Conservation (phyloP, 2,113 vertebrate species). For the Pseudonaja textilis region DNA sequence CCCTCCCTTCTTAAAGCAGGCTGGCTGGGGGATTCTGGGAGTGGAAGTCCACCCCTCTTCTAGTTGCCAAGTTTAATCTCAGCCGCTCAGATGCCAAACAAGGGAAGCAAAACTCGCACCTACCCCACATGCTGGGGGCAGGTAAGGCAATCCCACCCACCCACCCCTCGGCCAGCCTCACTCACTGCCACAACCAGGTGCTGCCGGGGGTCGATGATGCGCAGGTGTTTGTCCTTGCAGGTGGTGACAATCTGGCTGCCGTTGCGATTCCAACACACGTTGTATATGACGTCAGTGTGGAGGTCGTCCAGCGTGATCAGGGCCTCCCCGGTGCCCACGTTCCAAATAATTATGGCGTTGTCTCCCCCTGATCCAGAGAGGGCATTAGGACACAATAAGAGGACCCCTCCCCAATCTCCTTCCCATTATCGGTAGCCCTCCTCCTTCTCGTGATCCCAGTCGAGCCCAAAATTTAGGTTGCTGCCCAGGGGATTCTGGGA, state of each 20-base stretch:
- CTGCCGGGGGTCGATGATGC: constrained; percentile 91
- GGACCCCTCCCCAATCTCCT: neutral
- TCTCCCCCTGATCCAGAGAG: constrained; percentile 82
- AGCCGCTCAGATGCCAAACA: neutral
- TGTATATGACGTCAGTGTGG: constrained; percentile 96
- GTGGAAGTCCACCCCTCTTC: neutral
- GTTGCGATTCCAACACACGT: constrained; percentile 92
- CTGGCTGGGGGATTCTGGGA: neutral
- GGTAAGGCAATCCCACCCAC: too few species aligned
- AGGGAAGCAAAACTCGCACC: accelerated
- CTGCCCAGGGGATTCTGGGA: too few species aligned
- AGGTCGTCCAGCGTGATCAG: constrained; percentile 86
- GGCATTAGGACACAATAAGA: neutral
- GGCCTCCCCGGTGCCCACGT: constrained; percentile 93
- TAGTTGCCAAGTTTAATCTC: neutral
- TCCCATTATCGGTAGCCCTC: neutral
- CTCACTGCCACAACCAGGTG: constrained; percentile 91
- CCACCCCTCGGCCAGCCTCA: neutral
- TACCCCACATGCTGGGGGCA: neutral
- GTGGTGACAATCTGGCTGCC: constrained; percentile 94
- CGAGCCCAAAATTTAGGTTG: neutral
- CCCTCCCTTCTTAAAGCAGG: too few species aligned
- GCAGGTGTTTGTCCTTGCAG: constrained; percentile 93
- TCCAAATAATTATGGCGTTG: constrained; percentile 93
- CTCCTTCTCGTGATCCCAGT: neutral